phyloP scores from a whole-genome alignment of 2,888 invertebrate genomes.

The Cremastobaeus sp. region DNA sequence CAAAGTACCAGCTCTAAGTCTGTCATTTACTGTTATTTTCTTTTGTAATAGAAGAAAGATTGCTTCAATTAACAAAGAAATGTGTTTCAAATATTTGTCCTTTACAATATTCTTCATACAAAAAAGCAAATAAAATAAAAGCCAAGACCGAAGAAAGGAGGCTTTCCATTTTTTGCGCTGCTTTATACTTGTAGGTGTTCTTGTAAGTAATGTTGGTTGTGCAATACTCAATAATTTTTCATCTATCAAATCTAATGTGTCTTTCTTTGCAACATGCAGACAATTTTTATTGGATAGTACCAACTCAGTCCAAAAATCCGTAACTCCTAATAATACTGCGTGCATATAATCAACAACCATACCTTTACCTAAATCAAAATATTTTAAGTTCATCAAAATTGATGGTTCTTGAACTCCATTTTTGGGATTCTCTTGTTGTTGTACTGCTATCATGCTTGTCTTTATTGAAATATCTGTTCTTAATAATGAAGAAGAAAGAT shows the following conservation, averaged over 20 bases:
- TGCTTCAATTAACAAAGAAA: not conserved
- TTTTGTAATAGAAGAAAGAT: slow-evolving; percentile 11
- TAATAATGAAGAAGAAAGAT: not conserved
- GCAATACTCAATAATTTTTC: slow-evolving; percentile 33
- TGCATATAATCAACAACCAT: slow-evolving; percentile 49
- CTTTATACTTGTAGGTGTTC: slow-evolving; percentile 31
- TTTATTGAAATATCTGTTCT: slow-evolving; percentile 7
- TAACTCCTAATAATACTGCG: slow-evolving; percentile 35
- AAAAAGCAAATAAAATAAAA: slow-evolving; percentile 18
- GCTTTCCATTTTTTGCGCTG: slow-evolving; percentile 53
- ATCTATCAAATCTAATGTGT: slow-evolving; percentile 22
- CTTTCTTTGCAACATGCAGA: not conserved
- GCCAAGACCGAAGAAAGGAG: slow-evolving; percentile 52
- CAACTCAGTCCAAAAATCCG: slow-evolving; percentile 12
- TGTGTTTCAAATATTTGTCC: slow-evolving; percentile 9
- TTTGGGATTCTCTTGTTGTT: not conserved
- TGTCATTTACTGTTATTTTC: not conserved
- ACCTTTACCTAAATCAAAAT: slow-evolving; percentile 27
- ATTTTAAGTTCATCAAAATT: slow-evolving; percentile 24
- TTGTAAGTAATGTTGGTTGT: slow-evolving; percentile 34
- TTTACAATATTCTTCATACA: slow-evolving; percentile 8
- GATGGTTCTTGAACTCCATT: slow-evolving; percentile 43
- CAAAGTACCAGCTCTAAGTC: not conserved
- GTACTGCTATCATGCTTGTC: not conserved
- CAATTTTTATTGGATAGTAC: slow-evolving; percentile 3